Conservation (phyloP, 2,888 invertebrate genomes). For the Pilophorus perplexus region DNA sequence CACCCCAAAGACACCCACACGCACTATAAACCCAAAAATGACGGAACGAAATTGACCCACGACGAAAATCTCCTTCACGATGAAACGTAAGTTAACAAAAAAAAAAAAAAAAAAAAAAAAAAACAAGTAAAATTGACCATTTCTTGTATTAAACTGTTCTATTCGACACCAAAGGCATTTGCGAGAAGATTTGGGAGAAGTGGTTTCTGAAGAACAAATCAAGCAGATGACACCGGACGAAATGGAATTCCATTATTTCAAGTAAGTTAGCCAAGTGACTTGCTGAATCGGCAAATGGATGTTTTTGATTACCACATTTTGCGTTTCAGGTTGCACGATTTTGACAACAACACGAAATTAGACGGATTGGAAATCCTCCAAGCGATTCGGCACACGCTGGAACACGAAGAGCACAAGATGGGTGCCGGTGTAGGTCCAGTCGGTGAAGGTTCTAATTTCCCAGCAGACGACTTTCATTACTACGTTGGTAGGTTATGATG, state of each 20-base stretch:
- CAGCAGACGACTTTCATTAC: conserved; percentile 55
- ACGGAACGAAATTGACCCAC: conserved; percentile 62
- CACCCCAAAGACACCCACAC: conserved; percentile 57
- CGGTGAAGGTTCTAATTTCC: conserved; percentile 42
- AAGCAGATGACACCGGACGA: conserved; percentile 79
- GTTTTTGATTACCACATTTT: background rate
- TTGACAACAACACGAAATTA: conserved; percentile 81
- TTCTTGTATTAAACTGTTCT: too few species aligned
- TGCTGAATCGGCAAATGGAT: background rate
- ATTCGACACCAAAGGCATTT: conserved; percentile 63
- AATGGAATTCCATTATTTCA: conserved; percentile 79
- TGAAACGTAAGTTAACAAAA: conserved; percentile 63
- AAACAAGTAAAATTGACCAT: background rate
- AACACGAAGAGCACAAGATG: conserved; percentile 54
- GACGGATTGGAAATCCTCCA: conserved; percentile 87
- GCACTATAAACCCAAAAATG: conserved; percentile 61
- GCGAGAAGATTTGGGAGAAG: conserved; percentile 70
- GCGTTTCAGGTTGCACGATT: conserved; percentile 68
- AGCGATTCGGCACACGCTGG: conserved; percentile 72
- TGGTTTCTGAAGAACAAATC: conserved; percentile 59
- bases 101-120: too few species aligned
- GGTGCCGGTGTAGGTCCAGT: conserved; percentile 41
- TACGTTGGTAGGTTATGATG: conserved; percentile 54
- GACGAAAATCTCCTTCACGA: conserved; percentile 73
- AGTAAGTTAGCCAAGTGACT: conserved; percentile 53